These are phyloP conservation scores for Neosalanx taihuensis DNA, from an alignment of 2,797 vertebrate species.

Conservation along the genomic window DNA sequence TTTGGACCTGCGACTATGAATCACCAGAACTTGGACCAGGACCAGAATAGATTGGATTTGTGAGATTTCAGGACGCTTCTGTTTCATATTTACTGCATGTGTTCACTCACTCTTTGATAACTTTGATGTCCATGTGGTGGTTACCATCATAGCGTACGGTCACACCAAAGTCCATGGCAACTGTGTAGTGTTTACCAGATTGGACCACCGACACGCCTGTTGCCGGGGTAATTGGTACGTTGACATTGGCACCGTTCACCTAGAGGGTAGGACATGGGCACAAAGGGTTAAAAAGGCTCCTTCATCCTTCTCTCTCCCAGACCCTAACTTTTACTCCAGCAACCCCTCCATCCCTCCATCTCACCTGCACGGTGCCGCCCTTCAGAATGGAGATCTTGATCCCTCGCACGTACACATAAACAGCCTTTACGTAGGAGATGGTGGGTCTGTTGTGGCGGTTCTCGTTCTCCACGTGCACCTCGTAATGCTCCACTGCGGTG, in stretches of 20 bases:
- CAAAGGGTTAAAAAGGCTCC: background rate
- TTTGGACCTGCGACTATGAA: too few species aligned
- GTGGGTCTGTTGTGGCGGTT: conserved; percentile 66
- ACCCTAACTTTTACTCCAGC: too few species aligned
- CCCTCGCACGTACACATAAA: conserved; percentile 66
- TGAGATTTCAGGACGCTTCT: background rate
- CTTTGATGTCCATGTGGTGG: conserved; percentile 75
- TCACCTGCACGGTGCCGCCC: conserved; percentile 72
- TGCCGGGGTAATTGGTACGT: conserved; percentile 64
- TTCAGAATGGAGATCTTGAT: conserved; percentile 74
- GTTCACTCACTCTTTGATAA: conserved; percentile 71
- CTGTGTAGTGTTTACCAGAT: conserved; percentile 70
- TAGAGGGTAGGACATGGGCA: conserved; percentile 28
- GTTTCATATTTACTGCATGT: background rate
- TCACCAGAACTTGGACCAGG: too few species aligned
- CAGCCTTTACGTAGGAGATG: conserved; percentile 73
- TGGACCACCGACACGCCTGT: conserved; percentile 65
- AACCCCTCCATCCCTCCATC: background rate
- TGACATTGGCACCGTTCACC: conserved; percentile 70
- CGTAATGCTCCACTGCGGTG: conserved; percentile 61
- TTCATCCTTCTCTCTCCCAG: background rate
- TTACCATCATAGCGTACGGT: conserved; percentile 76
- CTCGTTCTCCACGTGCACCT: conserved; percentile 75
- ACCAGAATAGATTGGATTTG: background rate
- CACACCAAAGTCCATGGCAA: conserved; percentile 70